These are phyloP conservation scores for Lineus longissimus DNA, from an alignment of 1,140 invertebrate genomes.

Conservation along the genomic window DNA sequence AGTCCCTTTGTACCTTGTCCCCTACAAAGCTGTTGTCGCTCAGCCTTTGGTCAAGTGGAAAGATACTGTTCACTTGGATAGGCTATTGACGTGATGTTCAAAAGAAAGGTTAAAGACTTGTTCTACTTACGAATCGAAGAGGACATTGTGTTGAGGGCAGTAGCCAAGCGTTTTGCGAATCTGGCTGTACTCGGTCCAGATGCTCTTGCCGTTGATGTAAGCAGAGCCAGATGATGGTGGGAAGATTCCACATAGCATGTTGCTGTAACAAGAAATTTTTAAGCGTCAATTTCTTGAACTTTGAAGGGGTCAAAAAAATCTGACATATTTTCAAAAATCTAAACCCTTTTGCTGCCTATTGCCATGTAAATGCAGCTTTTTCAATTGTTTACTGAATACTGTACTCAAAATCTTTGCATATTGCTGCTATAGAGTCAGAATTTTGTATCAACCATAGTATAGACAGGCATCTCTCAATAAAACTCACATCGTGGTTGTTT, in stretches of 20 bases:
- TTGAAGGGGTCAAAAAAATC: not conserved
- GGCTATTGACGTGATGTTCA: no score
- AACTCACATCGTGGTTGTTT: constrained; percentile 60
- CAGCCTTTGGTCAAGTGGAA: no score
- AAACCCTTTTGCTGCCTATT: not conserved
- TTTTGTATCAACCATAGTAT: no score
- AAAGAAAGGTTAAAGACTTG: no score
- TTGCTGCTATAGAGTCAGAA: no score
- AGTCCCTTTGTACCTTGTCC: no score
- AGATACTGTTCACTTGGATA: no score
- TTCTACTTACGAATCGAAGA: constrained; percentile 61
- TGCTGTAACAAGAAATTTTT: constrained; percentile 52
- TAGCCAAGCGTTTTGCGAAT: constrained; percentile 58
- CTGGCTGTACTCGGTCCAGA: constrained; percentile 54
- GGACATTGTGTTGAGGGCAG: constrained; percentile 65
- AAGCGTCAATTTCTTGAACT: not conserved
- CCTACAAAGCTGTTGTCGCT: no score
- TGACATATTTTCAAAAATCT: not conserved
- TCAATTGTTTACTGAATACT: no score
- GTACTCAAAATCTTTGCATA: no score
- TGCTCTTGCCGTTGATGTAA: constrained; percentile 72
- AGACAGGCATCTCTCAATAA: no score
- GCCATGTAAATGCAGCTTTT: not conserved
- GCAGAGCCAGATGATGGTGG: constrained; percentile 67
- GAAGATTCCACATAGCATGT: constrained; percentile 79